phyloP scores from a whole-genome alignment of 2,113 vertebrate species.

The Dissostichus mawsoni region DNA sequence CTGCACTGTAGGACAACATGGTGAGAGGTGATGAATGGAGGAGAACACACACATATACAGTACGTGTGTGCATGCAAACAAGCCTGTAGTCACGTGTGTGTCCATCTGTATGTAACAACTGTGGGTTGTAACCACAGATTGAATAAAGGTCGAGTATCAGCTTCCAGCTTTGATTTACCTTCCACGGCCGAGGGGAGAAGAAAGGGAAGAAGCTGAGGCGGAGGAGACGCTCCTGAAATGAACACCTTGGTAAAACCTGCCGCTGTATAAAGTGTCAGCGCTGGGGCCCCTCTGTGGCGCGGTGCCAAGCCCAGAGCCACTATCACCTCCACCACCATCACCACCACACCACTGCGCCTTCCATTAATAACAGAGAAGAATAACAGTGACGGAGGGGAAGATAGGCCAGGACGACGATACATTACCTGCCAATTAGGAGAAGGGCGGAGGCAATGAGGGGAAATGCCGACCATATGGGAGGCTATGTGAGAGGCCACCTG shows the following conservation, averaged over 20 bases:
- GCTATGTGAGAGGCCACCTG: conserved; percentile 77
- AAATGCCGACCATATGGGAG: conserved; percentile 83
- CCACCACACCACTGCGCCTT: conserved; percentile 39
- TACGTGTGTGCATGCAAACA: conserved; percentile 24
- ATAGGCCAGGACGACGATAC: conserved; percentile 68
- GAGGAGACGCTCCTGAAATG: conserved; percentile 81
- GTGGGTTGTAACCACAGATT: conserved; percentile 63
- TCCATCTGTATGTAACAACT: conserved; percentile 50
- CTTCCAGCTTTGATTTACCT: conserved; percentile 78
- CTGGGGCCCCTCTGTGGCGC: conserved; percentile 76
- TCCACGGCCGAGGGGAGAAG: conserved; percentile 55
- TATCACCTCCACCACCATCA: conserved; percentile 49
- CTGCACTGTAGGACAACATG: conserved; percentile 32
- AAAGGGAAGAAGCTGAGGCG: conserved; percentile 59
- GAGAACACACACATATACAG: conserved; percentile 14
- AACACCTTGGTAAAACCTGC: conserved; percentile 86
- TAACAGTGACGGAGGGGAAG: conserved; percentile 61
- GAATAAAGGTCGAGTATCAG: conserved; percentile 69
- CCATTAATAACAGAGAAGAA: conserved; percentile 75
- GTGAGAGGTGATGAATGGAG: conserved; percentile 41
- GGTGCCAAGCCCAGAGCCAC: conserved; percentile 69
- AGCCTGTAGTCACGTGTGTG: conserved; percentile 14
- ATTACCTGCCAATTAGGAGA: conserved; percentile 84
- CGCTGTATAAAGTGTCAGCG: conserved; percentile 82
- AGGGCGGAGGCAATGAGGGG: conserved; percentile 54